Base-by-base conservation (phyloP, 2,888 invertebrate species). In the Drosophila setosimentum region DNA sequence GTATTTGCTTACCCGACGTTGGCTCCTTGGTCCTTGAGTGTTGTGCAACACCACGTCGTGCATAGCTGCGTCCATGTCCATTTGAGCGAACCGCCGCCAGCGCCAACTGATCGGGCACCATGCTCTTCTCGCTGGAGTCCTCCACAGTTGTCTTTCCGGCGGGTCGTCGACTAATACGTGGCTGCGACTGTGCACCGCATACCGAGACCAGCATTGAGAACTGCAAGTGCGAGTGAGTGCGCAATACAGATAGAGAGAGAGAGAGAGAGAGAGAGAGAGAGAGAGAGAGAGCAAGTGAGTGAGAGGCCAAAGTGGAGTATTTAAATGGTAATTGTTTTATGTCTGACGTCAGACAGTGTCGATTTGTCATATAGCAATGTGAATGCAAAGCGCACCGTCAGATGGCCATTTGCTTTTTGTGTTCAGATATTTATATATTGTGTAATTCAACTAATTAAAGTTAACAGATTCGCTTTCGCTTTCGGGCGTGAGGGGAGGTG, bases 91-190 rank as follows among this genome's bases (percentile, higher is more conserved):
- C 83, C 5, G 92, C 85, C 21, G 93, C 91, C 65, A 91, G 67
- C 2, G 92, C 91, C 57, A 91, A 57, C 78, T 93, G 93, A 78
- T 92, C 93, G 2, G 89, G 82, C 55, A 89, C 78, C 1, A 42
- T 57, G 11, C 75, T 54, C 59, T 91, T 85, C 21, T 89, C 88
- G 6, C 86, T 87, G 6, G 81, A 78, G 24, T 87, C 90, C 48
- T 90, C 89, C 7, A 84, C 59, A 29, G 82, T 72, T 29, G 81
- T 60, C 40, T 80, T 80, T 13, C 60, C 80, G 3, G 75, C 71
- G 0, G 91, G 87, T 27, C 91, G 87, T 10, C 92, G 91, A 54
- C 91, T 86, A 50, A 60, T 33, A 72, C 80, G 80, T n/a, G 75
- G 69, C 60, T 67, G 82, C 13, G 79, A 67, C 50, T 79, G 65